Percentiles rank a stretch among this genome's conserved stretches.
Evolutionary conservation across 2,113 vertebrate genomes (phyloP).

Genomic region (Nerophis lumbriciformis): DNA sequence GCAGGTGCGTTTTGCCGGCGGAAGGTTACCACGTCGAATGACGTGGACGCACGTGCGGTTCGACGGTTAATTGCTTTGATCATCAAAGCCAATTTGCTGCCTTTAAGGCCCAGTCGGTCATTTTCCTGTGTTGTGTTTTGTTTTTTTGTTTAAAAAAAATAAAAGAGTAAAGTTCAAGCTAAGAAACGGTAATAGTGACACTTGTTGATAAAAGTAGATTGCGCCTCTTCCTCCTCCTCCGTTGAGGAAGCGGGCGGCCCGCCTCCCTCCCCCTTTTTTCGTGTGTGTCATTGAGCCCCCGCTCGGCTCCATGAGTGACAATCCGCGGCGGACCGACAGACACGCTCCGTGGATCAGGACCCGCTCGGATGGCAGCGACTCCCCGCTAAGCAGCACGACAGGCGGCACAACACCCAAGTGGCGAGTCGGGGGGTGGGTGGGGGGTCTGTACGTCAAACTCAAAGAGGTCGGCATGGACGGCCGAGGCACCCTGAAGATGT

Average conservation of each 20-base stretch:
- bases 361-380: slow-evolving; percentile 40
- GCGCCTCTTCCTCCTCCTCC: not conserved
- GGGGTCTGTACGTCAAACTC: slow-evolving; percentile 50
- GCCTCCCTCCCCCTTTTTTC: slow-evolving; percentile 1
- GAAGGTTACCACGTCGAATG: slow-evolving; percentile 17
- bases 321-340: slow-evolving; percentile 35
- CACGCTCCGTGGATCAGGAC: slow-evolving; percentile 39
- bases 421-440: slow-evolving; percentile 64
- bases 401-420: slow-evolving; percentile 48
- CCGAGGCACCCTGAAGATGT: slow-evolving; percentile 76
- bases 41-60: slow-evolving; percentile 23
- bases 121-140: too few relatives aligned
- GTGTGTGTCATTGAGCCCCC: slow-evolving; percentile 46
- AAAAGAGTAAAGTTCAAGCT: too few relatives aligned
- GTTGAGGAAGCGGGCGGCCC: slow-evolving; percentile 20
- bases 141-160: too few relatives aligned
- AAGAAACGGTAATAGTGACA: not conserved
- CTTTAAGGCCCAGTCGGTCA: too few relatives aligned
- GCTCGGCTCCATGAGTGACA: slow-evolving; percentile 65
- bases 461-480: slow-evolving; percentile 58
- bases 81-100: too few relatives aligned
- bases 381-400: slow-evolving; percentile 31
- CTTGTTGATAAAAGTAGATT: not conserved
- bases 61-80: slow-evolving; percentile 18
- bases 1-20: slow-evolving; percentile 26